These are phyloP conservation scores for Hydrolagus colliei DNA, from an alignment of 2,797 vertebrate species.

Conservation along the genomic window DNA sequence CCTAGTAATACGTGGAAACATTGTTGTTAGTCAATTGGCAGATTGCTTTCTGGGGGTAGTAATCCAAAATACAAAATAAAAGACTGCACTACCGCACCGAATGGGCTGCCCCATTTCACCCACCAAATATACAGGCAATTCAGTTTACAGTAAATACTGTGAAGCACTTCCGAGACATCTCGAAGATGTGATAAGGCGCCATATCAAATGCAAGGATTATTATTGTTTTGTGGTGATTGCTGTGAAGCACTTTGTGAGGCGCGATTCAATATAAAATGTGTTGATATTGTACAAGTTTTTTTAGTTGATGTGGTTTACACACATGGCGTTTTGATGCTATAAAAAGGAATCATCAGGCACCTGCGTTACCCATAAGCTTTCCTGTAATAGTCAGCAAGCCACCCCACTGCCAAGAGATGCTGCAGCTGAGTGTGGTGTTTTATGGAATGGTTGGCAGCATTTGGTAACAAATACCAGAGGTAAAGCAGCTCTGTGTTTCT, in stretches of 20 bases:
- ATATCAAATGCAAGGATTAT: too few relatives aligned
- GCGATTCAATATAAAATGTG: not conserved
- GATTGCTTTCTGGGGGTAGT: too few relatives aligned
- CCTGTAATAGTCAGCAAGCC: not conserved
- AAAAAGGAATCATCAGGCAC: not conserved
- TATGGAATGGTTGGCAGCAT: not conserved
- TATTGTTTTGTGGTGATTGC: too few relatives aligned
- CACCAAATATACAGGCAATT: too few relatives aligned
- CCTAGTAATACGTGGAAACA: too few relatives aligned
- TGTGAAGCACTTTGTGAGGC: not conserved
- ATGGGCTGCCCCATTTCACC: too few relatives aligned
- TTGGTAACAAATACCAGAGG: not conserved
- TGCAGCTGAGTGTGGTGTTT: constrained; percentile 4
- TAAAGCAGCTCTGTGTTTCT: not conserved
- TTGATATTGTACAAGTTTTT: not conserved
- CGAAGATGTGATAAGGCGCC: too few relatives aligned
- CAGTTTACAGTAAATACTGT: too few relatives aligned
- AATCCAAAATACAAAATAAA: too few relatives aligned
- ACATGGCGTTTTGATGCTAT: not conserved
- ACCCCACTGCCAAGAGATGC: not conserved
- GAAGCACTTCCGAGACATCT: too few relatives aligned
- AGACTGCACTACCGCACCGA: too few relatives aligned
- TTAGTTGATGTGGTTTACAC: not conserved
- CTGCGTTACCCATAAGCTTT: not conserved
- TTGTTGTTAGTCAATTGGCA: too few relatives aligned